A percentile compares a stretch with the other conserved stretches of the same genome.
These are phyloP conservation scores for Crambe crambe DNA, from an alignment of 37 sponge, comb jelly and placozoan species.

Conservation along the genomic window DNA sequence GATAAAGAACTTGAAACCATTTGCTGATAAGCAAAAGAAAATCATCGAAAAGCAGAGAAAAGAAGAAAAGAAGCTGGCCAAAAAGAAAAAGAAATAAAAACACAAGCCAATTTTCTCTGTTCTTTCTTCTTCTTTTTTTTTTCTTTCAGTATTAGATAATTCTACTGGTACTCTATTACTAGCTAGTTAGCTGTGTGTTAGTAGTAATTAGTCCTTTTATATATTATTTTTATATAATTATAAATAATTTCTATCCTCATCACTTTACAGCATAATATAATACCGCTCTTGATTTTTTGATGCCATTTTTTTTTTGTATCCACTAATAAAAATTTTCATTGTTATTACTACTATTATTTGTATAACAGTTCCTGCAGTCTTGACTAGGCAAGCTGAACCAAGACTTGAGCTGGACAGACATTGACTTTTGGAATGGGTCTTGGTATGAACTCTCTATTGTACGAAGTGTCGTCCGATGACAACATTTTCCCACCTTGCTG, in stretches of 20 bases:
- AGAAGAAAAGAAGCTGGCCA: conserved; percentile 60
- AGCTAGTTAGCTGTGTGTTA: too few relatives aligned
- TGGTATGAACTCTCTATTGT: neutral
- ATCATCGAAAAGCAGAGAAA: conserved; percentile 31
- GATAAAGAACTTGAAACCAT: conserved; percentile 45
- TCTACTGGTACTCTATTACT: too few relatives aligned
- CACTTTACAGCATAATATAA: too few relatives aligned
- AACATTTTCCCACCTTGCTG: neutral
- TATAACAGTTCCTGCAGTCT: too few relatives aligned
- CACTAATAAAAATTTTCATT: too few relatives aligned
- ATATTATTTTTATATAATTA: too few relatives aligned
- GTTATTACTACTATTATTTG: too few relatives aligned
- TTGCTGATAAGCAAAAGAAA: conserved; percentile 58
- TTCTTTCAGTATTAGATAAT: neutral
- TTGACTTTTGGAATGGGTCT: neutral
- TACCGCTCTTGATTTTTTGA: too few relatives aligned
- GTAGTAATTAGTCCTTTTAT: too few relatives aligned
- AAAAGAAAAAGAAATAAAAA: conserved; percentile 55
- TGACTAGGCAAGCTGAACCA: neutral
- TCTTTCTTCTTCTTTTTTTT: neutral
- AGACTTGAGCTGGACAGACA: conserved; percentile 15
- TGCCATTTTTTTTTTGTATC: too few relatives aligned
- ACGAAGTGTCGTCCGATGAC: neutral
- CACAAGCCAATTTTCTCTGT: neutral
- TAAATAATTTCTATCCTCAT: too few relatives aligned